Conservation (phyloP, 1,140 invertebrate genomes). For the honey bee (Apis mellifera) region Amel_HAv3.1 CM009936.2:12691501-12692000, state of each 20-base stretch:
- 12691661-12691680: too few relatives aligned
- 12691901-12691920: slow-evolving; percentile 51
- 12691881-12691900: slow-evolving; percentile 6
- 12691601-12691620: too few relatives aligned
- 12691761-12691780: not conserved
- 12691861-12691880: not conserved
- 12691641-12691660: too few relatives aligned
- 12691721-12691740: too few relatives aligned
- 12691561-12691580: not conserved
- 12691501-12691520: slow-evolving; percentile 2
- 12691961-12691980: slow-evolving; percentile 55
- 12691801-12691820: not conserved
- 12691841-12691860: not conserved
- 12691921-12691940: slow-evolving; percentile 43
- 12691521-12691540: slow-evolving; percentile 9
- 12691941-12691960: slow-evolving; percentile 40
- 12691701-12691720: too few relatives aligned
- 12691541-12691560: not conserved
- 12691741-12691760: too few relatives aligned
- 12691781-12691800: not conserved
- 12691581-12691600: not conserved
- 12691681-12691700: too few relatives aligned
- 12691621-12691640: too few relatives aligned
- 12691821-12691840: not conserved
- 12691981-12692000: slow-evolving; percentile 61